Evolutionary conservation across 2,797 vertebrate genomes (phyloP).

Genomic region (Microctenopoma stevenorrisi): DNA sequence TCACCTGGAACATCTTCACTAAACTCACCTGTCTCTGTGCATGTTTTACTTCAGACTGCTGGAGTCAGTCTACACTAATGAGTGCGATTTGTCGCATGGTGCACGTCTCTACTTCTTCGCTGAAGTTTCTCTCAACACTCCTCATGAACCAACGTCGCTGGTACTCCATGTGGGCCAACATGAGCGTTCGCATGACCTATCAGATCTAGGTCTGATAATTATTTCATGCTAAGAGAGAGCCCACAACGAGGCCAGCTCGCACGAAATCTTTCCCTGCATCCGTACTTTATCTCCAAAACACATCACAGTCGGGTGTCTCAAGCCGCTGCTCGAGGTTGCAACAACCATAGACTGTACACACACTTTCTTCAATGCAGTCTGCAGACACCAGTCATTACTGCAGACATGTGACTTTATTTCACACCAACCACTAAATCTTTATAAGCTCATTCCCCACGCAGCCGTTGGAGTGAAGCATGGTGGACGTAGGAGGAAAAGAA

Average conservation of each 20-base stretch:
- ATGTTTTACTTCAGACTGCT: too few relatives aligned
- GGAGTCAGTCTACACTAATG: too few relatives aligned
- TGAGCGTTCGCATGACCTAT: neutral
- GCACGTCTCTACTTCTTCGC: too few relatives aligned
- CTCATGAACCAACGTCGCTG: neutral
- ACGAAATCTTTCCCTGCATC: constrained; percentile 6
- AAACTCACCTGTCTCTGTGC: too few relatives aligned
- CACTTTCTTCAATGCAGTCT: constrained; percentile 20
- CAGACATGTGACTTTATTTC: constrained; percentile 43
- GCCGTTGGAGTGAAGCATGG: constrained; percentile 10
- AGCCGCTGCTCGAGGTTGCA: neutral
- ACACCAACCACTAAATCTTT: constrained; percentile 38
- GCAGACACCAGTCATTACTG: constrained; percentile 35
- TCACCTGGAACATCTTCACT: too few relatives aligned
- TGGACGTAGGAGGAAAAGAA: neutral
- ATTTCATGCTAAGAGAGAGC: constrained; percentile 9
- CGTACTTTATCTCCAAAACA: constrained; percentile 24
- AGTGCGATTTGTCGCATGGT: too few relatives aligned
- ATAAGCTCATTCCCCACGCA: constrained; percentile 26
- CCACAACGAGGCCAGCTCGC: constrained; percentile 11
- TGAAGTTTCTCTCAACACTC: neutral
- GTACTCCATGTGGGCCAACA: neutral
- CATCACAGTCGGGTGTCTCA: constrained; percentile 2
- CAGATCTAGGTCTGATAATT: constrained; percentile 8
- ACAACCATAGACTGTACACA: constrained; percentile 3